Conservation (phyloP, 2,888 invertebrate species). For the Dasypogon diadema region DNA sequence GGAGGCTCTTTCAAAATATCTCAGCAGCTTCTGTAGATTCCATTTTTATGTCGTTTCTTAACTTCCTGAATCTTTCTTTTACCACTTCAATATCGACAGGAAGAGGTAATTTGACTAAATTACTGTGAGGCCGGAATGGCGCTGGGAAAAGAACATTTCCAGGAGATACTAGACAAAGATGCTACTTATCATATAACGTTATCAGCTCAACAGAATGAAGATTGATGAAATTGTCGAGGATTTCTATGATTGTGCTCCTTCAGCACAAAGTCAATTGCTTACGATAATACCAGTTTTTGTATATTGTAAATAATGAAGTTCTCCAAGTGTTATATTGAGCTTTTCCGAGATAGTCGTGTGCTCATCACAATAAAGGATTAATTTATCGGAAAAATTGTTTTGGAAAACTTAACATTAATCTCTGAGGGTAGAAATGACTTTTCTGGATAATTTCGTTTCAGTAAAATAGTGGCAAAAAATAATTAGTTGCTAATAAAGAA, state of each 20-base stretch:
- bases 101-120: slow-evolving; percentile 45
- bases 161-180: slow-evolving; percentile 30
- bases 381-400: too few relatives aligned
- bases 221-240: slow-evolving; percentile 36
- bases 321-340: not conserved
- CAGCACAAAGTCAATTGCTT: slow-evolving; percentile 42
- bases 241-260: slow-evolving; percentile 33
- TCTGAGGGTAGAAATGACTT: too few relatives aligned
- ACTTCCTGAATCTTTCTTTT: slow-evolving; percentile 4
- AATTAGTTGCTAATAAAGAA: too few relatives aligned
- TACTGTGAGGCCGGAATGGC: slow-evolving; percentile 35
- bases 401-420: too few relatives aligned
- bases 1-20: slow-evolving; percentile 24
- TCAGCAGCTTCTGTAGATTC: slow-evolving; percentile 26
- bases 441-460: too few relatives aligned
- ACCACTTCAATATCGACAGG: slow-evolving; percentile 40
- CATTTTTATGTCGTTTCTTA: slow-evolving; percentile 21
- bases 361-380: too few relatives aligned
- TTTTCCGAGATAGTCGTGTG: too few relatives aligned
- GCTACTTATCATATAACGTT: slow-evolving; percentile 41
- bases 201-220: slow-evolving; percentile 41
- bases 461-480: too few relatives aligned
- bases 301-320: slow-evolving; percentile 41
- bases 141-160: slow-evolving; percentile 21
- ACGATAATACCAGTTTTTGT: slow-evolving; percentile 16